Evolutionary conservation across 1,140 invertebrate genomes (phyloP).

Genomic region (Hesperophylax magnus): DNA sequence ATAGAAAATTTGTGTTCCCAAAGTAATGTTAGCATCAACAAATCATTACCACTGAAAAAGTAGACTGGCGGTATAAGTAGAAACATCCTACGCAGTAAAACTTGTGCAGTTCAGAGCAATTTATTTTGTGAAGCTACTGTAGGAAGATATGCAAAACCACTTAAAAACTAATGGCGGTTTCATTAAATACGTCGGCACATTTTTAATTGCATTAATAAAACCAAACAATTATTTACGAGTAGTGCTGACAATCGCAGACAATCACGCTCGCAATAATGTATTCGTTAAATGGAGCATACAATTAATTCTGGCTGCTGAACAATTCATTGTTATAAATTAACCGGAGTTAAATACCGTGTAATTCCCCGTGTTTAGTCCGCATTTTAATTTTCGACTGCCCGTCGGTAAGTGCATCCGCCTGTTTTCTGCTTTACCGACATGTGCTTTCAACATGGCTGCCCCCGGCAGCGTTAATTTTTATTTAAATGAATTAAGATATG

Average conservation of each 20-base stretch:
- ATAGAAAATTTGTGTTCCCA: too few species aligned
- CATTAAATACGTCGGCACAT: too few species aligned
- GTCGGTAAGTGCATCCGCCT: conserved; percentile 39
- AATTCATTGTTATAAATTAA: conserved; percentile 52
- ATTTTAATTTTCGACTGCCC: conserved; percentile 48
- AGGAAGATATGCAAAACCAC: too few species aligned
- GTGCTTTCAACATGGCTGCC: conserved; percentile 41
- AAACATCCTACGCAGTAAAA: too few species aligned
- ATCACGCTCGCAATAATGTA: conserved; percentile 18
- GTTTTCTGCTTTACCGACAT: conserved; percentile 41
- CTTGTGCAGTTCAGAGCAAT: too few species aligned
- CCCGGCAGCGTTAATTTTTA: conserved; percentile 53
- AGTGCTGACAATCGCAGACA: background rate
- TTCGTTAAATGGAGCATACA: conserved; percentile 44
- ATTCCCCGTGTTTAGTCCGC: conserved; percentile 48
- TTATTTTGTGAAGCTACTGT: too few species aligned
- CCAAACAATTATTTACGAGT: background rate
- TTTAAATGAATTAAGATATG: conserved; percentile 55
- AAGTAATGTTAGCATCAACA: too few species aligned
- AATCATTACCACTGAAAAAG: too few species aligned
- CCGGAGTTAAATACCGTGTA: conserved; percentile 55
- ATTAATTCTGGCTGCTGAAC: conserved; percentile 47
- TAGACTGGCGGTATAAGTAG: too few species aligned
- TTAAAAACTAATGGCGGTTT: too few species aligned
- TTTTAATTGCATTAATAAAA: background rate